Percentiles rank a stretch among this genome's conserved stretches.
phyloP scores from a whole-genome alignment of 1,140 invertebrate genomes.

The Neodiprion pinetum region DNA sequence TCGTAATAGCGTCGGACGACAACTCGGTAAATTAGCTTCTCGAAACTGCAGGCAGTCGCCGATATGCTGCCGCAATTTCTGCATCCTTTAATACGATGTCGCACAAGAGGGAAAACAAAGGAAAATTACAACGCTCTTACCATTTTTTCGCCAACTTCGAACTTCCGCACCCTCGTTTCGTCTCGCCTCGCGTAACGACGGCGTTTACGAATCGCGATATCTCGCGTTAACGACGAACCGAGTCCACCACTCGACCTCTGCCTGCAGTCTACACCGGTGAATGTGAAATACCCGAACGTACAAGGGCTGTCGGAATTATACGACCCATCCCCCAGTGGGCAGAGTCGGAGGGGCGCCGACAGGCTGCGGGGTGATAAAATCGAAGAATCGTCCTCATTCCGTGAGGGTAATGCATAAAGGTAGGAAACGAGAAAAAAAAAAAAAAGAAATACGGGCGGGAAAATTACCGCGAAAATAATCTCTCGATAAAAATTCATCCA shows the following conservation, averaged over 20 bases:
- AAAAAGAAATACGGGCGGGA: too few relatives aligned
- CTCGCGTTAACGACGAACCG: neutral
- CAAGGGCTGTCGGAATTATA: too few relatives aligned
- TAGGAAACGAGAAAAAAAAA: too few relatives aligned
- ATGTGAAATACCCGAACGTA: too few relatives aligned
- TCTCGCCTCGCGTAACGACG: neutral
- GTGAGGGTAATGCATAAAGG: too few relatives aligned
- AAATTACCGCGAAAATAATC: too few relatives aligned
- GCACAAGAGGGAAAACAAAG: neutral
- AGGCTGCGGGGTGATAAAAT: neutral
- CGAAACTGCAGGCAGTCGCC: neutral
- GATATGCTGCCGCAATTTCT: neutral
- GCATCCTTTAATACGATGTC: neutral
- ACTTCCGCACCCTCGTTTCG: neutral
- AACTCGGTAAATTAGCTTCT: conserved; percentile 1
- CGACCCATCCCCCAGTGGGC: too few relatives aligned
- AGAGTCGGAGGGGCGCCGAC: neutral
- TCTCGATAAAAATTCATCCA: too few relatives aligned
- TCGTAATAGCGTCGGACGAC: neutral
- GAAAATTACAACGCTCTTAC: neutral
- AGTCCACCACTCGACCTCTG: neutral
- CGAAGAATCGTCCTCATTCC: neutral
- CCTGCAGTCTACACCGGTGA: too few relatives aligned
- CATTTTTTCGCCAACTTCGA: neutral
- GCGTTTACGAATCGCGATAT: neutral